Evolutionary conservation across 2,888 invertebrate genomes (phyloP), one percentile per base, ranked within the genome.

Genomic region (Xanthia icteritia): DNA sequence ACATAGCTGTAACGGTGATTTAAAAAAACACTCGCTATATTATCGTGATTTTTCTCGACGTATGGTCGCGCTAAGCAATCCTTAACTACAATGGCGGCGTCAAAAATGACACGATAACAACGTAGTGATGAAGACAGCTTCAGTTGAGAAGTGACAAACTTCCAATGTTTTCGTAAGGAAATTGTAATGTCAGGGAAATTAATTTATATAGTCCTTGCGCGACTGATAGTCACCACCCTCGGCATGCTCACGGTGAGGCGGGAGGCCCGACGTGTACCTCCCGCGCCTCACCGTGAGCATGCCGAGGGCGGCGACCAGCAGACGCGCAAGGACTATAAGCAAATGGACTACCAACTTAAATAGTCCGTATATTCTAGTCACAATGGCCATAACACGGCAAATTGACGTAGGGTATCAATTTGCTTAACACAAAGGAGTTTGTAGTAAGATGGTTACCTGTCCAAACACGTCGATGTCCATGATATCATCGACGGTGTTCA

Each of bases 391-490:
- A 56, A 5, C 5, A 58, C 15, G 15, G 58, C 27, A 5, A 58
- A 58, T 15, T 27, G 58, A 27, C 2, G 15, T 58, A 27, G 15
- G 27, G 27, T 15, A 15, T 27, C 15, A 15, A 2, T 58, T 27
- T 27, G 5, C 6, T 58, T n/a, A 13, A 11, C 17, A 27, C 15
- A 27, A 58, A 15, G 3, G 11, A 2, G 0, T 42, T 39, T 65
- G 13, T 45, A 45, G 4, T 8, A 66, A 23, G 11, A 11, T 36
- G 23, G 27, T 73, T 45, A 94, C 95, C 92, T 92, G 91, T 82
- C 92, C 93, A 65, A 94, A 94, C 42, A 90, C 86, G 31, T 93
- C 92, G 1, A 94, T 90, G 23, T 91, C 90, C 36, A 91, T 78
- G 42, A 94, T 88, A 45, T 92, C 91, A 5, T 91, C 91, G 6